These are phyloP conservation scores for Pavo muticus DNA, from an alignment of 2,113 vertebrate species.

Conservation along the genomic window DNA sequence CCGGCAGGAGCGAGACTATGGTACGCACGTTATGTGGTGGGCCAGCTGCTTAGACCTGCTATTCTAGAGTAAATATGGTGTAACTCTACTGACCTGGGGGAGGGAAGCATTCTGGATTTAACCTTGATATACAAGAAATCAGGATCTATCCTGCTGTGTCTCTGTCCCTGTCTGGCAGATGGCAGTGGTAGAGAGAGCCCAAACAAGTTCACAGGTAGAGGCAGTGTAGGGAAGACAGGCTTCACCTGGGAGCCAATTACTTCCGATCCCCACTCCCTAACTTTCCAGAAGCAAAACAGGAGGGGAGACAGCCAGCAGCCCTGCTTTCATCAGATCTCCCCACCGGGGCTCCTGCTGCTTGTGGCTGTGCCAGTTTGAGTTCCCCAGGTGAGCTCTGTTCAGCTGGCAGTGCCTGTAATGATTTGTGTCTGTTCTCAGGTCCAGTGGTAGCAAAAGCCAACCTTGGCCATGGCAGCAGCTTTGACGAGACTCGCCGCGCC, in stretches of 20 bases:
- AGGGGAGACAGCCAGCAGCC: neutral
- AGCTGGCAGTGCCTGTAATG: neutral
- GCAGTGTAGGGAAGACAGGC: neutral
- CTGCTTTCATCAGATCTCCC: neutral
- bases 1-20: constrained; percentile 78
- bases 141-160: neutral
- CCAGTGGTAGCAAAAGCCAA: constrained; percentile 73
- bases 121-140: neutral
- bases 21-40: constrained; percentile 25
- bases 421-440: constrained; percentile 52
- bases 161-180: neutral
- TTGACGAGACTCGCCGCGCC: constrained; percentile 60
- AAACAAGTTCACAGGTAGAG: neutral
- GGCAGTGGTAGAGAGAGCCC: neutral
- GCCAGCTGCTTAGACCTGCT: neutral
- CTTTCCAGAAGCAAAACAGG: neutral
- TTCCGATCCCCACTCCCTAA: neutral
- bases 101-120: neutral
- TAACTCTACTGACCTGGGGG: neutral
- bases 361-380: neutral
- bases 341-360: neutral
- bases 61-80: neutral
- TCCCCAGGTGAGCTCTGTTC: neutral
- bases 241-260: neutral
- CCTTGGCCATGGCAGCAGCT: constrained; percentile 78